Evolutionary conservation across 2,113 vertebrate genomes (phyloP), one percentile per base, ranked within the genome.

Genomic region (Chamaea fasciata): DNA sequence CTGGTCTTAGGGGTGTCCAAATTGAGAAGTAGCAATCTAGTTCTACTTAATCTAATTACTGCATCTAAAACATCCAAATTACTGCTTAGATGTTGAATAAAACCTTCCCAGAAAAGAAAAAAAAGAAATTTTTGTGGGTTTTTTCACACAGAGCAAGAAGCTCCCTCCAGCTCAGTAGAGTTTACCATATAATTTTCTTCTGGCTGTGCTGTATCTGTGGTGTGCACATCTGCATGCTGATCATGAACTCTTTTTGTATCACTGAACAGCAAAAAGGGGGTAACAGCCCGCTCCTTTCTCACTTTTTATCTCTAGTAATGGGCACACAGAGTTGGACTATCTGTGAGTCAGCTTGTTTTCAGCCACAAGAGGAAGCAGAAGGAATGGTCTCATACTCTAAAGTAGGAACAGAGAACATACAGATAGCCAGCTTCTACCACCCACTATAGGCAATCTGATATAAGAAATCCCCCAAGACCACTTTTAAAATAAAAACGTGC

Each of bases 121-220:
- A 73, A 27, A 27, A 1, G 0, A 2, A 3, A 3, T 15, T 70
- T 64, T 26, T 18, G 6, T 41, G 19, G 1, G 11, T 47, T 59
- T 63, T 75, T 75, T 49, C 28, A 19, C 23, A 23, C 4, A 62
- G 37, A 81, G 15, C 0, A 4, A 31, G 52, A 62, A 84, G 13
- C 24, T 55, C 37, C 18, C 47, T 44, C 13, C 39, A 64, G 49
- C 47, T 68, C 60, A 53, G 41, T 8, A 23, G 30, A 60, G 15
- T 15, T 90, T 47, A 22, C 31, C 42, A 24, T 24, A 16, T 15
- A 17, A 42, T 82, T 93, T 46, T 73, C 33, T 83, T 69, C 59
- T 74, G 63, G 31, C 20, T 19, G 6, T 75, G 46, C 37, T 17
- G 13, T 42, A 71, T 64, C 55, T 73, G 31, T 53, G n/a, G 20